Base-by-base conservation (phyloP, 2,888 invertebrate species). In the Pristionchus maxplancki region DNA sequence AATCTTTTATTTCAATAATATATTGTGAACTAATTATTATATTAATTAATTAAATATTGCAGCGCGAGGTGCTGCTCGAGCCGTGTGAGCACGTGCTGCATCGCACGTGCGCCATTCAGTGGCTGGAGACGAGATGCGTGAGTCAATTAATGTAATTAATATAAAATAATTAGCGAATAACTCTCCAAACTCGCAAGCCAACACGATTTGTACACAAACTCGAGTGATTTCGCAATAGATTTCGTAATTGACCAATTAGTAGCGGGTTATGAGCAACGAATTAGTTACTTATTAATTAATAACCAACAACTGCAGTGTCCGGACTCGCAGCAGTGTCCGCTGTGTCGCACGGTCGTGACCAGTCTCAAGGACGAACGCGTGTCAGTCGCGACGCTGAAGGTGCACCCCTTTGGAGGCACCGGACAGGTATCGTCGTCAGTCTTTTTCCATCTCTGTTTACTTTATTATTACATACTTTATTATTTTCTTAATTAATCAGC, bases 101-200 rank as follows among this genome's bases (percentile, higher is more conserved):
- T 44, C 44, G 44, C 44, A 58, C 58, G 24, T 58, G 58, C 58
- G 58, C 9, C 24, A 24, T 58, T 5, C 58, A 58, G 58, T 58
- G 58, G 58, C 58, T 58, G 58, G 58, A 58, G 58, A 58, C 58
- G n/a, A 58, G 58, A 58, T 58, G 58, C 58, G 58, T 58, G 58
- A 58, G 58, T 58, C n/a, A 20, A 24, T 20, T 20, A 20, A 44
- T 44, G 44, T 9, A 44, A 44, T 44, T 44, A 11, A 44, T 11
- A 44, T 9, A 11, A 9, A 6, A 44, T 44, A 44, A 44, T 11
- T 44, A 44, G n/a, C n/a, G n/a, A n/a, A n/a, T n/a, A n/a, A n/a
- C n/a, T n/a, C n/a, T n/a, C n/a, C n/a, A n/a, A n/a, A n/a, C n/a
- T n/a, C n/a, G n/a, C n/a, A n/a, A n/a, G n/a, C n/a, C n/a, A n/a